These are phyloP conservation scores for Drosophila borborema DNA, from an alignment of 2,888 invertebrate genomes.

Conservation along the genomic window DNA sequence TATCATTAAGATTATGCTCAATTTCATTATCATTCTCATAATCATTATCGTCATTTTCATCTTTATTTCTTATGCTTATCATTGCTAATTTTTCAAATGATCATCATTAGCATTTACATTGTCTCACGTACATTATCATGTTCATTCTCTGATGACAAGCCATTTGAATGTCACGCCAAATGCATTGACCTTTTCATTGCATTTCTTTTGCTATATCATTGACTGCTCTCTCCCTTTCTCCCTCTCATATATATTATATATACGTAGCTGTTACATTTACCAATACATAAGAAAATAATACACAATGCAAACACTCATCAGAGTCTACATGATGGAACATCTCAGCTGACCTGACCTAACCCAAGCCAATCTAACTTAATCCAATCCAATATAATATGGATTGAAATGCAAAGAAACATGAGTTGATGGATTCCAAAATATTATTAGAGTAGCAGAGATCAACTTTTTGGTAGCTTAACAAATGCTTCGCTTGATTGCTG, in stretches of 20 bases:
- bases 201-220: not conserved
- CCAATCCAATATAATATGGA: slow-evolving; percentile 2
- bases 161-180: not conserved
- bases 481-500: slow-evolving; percentile 18
- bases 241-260: too few relatives aligned
- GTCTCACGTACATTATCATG: not conserved
- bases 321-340: not conserved
- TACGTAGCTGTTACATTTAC: not conserved
- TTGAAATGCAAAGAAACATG: slow-evolving; percentile 1
- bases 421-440: not conserved
- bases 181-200: not conserved
- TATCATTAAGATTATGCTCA: not conserved
- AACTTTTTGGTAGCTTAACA: not conserved
- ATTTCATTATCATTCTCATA: not conserved
- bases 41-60: not conserved
- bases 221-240: not conserved
- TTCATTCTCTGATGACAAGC: not conserved
- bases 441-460: not conserved
- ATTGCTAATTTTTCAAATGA: not conserved
- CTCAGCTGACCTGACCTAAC: not conserved
- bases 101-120: not conserved
- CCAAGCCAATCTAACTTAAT: slow-evolving; percentile 1
- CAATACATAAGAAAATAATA: too few relatives aligned
- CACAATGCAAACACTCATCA: not conserved
- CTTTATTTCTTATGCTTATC: not conserved